A percentile compares a stretch with the other conserved stretches of the same genome.
These are phyloP conservation scores for Maccullochella peelii DNA, from an alignment of 2,113 vertebrate species.

Conservation along the genomic window DNA sequence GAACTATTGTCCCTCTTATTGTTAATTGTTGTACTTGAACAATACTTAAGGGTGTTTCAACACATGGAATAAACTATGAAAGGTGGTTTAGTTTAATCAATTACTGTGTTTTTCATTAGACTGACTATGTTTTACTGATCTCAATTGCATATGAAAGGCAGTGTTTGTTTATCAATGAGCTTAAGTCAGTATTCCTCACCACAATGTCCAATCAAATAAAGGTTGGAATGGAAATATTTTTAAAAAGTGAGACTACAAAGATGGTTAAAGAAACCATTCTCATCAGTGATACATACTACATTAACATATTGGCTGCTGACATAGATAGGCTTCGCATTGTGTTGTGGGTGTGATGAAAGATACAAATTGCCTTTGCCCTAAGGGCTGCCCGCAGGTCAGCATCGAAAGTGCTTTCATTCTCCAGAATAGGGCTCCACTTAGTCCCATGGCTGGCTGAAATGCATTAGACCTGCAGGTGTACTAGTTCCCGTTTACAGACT, in stretches of 20 bases:
- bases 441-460: constrained; percentile 67
- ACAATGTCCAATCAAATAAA: constrained; percentile 47
- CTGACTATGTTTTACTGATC: constrained; percentile 56
- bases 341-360: constrained; percentile 70
- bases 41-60: constrained; percentile 83
- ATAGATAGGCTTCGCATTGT: constrained; percentile 57
- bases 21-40: constrained; percentile 87
- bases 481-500: constrained; percentile 70
- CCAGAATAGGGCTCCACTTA: constrained; percentile 54
- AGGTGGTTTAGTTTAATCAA: constrained; percentile 75
- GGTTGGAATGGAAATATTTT: constrained; percentile 42
- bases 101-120: constrained; percentile 74
- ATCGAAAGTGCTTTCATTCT: constrained; percentile 78
- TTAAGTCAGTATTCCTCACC: constrained; percentile 76
- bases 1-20: constrained; percentile 85
- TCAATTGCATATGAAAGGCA: constrained; percentile 64
- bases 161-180: constrained; percentile 73
- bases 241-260: constrained; percentile 36
- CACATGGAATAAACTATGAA: constrained; percentile 83
- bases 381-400: constrained; percentile 74
- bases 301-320: constrained; percentile 50
- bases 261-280: constrained; percentile 38
- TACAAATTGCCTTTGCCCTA: constrained; percentile 78
- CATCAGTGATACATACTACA: constrained; percentile 53
- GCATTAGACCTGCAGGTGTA: constrained; percentile 72